Base-by-base conservation (phyloP, 2,113 vertebrate species). In the Poicephalus meyeri region DNA sequence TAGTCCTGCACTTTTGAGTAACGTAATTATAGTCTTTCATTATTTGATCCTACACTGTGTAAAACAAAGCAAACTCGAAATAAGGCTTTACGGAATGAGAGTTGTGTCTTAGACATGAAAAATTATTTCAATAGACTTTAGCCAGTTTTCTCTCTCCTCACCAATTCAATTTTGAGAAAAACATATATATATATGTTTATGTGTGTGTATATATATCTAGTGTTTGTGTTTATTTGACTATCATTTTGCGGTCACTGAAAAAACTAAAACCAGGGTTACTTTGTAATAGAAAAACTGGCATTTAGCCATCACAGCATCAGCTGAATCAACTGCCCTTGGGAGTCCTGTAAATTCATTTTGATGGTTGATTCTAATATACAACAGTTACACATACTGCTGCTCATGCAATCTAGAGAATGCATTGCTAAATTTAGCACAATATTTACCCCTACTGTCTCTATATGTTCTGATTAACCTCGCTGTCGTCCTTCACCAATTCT, bases 361-460 rank as follows among this genome's bases (percentile, higher is more conserved):
- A 33, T 47, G 49, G 56, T 7, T 44, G 77, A 80, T 73, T 56
- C 46, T 93, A 39, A 86, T 49, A 52, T 31, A 41, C 33, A 82
- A 70, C 39, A 79, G 63, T 68, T 86, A 47, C 29, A 87, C 61
- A 73, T 95, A 70, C 79, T 52, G 83, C 89, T 71, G 53, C 56
- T 92, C 65, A 42, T 49, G 26, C 60, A 85, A 79, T 72, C 63
- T 66, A 73, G 50, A 94, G 76, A 89, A 94, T 80, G 80, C 11
- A 7, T 95, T 95, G 71, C 91, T 95, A 97, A 96, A 97, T 94
- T 91, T 95, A 96, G 88, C 69, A 56, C 56, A 85, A 39, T 78
- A 50, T 95, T 96, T 95, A 76, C 61, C 49, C 70, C 71, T 49
- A 17, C 46, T 74, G n/a, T 69, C 85, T 52, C 82, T 80, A 1